phyloP scores from a whole-genome alignment of 2,888 invertebrate species.

The Hypselothyrea guttata region DNA sequence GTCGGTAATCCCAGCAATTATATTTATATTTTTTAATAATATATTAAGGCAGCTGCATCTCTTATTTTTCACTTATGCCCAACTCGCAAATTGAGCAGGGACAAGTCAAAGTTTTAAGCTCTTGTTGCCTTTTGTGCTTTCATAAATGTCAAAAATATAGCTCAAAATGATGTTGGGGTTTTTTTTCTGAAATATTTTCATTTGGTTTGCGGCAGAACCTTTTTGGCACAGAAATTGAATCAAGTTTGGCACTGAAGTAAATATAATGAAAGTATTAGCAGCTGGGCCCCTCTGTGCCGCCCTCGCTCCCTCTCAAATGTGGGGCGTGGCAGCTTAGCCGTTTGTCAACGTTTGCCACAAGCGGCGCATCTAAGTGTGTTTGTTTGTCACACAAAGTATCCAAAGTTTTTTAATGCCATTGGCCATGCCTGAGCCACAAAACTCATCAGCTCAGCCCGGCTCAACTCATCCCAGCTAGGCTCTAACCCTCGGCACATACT shows the following conservation, averaged over 20 bases:
- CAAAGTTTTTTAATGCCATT: constrained; percentile 64
- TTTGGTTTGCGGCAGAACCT: too few species aligned
- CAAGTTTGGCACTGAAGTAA: constrained; percentile 37
- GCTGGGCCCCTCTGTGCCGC: not conserved
- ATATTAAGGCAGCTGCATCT: too few species aligned
- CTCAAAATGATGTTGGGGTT: too few species aligned
- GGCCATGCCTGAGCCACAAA: constrained; percentile 43
- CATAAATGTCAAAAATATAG: too few species aligned
- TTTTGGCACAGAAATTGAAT: too few species aligned
- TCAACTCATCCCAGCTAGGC: too few species aligned
- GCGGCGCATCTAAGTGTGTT: constrained; percentile 36
- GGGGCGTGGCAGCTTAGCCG: constrained; percentile 43
- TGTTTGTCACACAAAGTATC: constrained; percentile 28
- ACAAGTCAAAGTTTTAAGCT: not conserved
- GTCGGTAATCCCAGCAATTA: too few species aligned
- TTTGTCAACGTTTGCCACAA: constrained; percentile 52
- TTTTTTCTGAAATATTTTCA: not conserved
- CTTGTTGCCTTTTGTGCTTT: too few species aligned
- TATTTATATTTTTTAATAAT: too few species aligned
- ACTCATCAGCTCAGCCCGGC: constrained; percentile 24
- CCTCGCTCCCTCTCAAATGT: constrained; percentile 13
- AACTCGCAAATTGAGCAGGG: not conserved
- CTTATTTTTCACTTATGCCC: too few species aligned
- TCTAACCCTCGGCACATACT: too few species aligned
- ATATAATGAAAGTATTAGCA: constrained; percentile 54